These are phyloP conservation scores for Actenoides hombroni DNA, from an alignment of 2,113 vertebrate species.

Conservation along the genomic window DNA sequence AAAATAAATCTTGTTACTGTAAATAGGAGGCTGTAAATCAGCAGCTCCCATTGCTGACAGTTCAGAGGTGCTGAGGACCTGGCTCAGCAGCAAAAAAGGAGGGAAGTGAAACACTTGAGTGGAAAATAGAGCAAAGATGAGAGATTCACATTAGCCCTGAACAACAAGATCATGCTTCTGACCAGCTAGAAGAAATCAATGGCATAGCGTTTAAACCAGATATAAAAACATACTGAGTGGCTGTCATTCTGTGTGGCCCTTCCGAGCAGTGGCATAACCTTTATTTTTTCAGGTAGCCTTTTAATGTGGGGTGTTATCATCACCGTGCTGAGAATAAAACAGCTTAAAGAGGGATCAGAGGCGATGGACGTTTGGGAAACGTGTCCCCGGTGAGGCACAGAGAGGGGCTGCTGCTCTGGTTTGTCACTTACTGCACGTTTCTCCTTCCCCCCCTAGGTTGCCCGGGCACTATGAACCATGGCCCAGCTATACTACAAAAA, in stretches of 20 bases:
- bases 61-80: not conserved
- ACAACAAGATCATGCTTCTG: not conserved
- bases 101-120: not conserved
- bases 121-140: not conserved
- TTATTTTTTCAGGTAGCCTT: not conserved
- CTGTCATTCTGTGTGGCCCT: not conserved
- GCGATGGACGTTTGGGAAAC: accelerated
- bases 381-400: not conserved
- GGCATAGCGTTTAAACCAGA: not conserved
- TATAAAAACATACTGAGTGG: not conserved
- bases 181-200: not conserved
- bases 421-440: accelerated
- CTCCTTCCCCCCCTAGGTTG: constrained; percentile 53
- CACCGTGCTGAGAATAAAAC: not conserved
- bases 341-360: not conserved
- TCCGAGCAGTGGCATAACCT: not conserved
- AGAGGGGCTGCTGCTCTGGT: not conserved
- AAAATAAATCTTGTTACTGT: not conserved
- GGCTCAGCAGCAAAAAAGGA: not conserved
- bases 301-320: not conserved
- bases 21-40: not conserved
- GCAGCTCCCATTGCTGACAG: not conserved
- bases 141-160: not conserved
- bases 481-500: constrained; percentile 98
- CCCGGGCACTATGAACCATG: constrained; percentile 82